Evolutionary conservation across 2,888 invertebrate genomes (phyloP).

Genomic region (Desoria tigrina): DNA sequence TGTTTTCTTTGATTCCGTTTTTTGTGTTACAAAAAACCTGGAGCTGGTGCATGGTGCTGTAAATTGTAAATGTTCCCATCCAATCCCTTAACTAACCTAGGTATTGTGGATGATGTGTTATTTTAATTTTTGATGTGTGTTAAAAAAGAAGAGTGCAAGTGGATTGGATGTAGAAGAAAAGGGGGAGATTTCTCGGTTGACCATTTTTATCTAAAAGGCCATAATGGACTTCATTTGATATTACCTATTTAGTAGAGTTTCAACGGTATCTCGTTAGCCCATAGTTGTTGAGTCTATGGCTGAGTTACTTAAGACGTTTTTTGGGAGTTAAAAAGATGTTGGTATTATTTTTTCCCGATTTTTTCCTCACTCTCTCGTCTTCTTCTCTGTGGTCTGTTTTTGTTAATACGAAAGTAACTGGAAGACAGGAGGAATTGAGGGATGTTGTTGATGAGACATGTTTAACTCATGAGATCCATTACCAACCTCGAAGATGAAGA

Average conservation of each 20-base stretch:
- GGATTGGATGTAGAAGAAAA: neutral
- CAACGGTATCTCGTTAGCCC: neutral
- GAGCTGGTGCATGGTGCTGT: no score
- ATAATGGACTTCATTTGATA: conserved; percentile 5
- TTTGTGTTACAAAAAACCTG: neutral
- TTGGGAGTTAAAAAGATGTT: neutral
- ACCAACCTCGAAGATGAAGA: neutral
- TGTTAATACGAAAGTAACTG: neutral
- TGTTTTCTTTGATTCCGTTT: no score
- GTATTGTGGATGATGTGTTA: neutral
- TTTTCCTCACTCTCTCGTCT: neutral
- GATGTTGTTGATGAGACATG: conserved; percentile 18
- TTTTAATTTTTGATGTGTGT: neutral
- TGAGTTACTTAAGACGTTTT: conserved; percentile 7
- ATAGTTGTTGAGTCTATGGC: neutral
- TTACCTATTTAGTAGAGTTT: neutral
- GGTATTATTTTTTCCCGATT: neutral
- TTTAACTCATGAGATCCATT: conserved; percentile 22
- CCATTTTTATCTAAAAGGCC: conserved; percentile 8
- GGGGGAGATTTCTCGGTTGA: neutral
- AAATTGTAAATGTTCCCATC: no score
- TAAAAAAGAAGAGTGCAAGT: neutral
- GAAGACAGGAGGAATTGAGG: conserved; percentile 8
- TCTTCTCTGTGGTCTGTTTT: conserved; percentile 7
- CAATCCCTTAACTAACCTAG: no score